Conservation (phyloP, 2,797 vertebrate species). For the Onychomys arenicola region DNA sequence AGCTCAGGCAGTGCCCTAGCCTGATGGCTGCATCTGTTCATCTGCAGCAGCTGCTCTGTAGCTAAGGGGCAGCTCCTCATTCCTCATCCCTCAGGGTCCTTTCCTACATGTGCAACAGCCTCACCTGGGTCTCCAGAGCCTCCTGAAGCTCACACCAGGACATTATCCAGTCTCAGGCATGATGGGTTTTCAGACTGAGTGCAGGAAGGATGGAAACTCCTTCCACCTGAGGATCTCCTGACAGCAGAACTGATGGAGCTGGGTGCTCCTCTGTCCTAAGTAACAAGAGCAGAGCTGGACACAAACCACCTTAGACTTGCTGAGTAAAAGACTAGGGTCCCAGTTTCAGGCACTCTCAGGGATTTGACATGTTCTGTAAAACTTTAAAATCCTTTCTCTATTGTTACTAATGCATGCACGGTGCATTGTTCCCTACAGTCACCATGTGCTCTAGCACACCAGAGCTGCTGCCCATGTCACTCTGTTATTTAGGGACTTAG, state of each 20-base stretch:
- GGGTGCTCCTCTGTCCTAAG: background rate
- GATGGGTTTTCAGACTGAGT: conserved; percentile 40
- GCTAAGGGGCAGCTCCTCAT: conserved; percentile 37
- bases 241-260: background rate
- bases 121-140: background rate
- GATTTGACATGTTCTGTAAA: background rate
- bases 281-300: background rate
- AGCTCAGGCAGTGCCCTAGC: background rate
- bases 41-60: background rate
- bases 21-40: background rate
- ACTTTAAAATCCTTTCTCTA: background rate
- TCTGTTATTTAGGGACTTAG: too few species aligned
- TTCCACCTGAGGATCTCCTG: conserved; percentile 5
- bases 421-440: background rate
- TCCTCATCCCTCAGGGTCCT: rapidly evolving
- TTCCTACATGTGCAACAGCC: conserved; percentile 62
- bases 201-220: background rate
- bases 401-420: background rate
- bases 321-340: background rate
- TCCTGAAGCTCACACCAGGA: background rate
- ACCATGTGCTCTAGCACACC: background rate
- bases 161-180: background rate
- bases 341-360: background rate
- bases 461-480: background rate
- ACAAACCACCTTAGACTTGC: background rate